Evolutionary conservation across 1,140 invertebrate genomes (phyloP).

Genomic region (Philotrypesis tridentata): DNA sequence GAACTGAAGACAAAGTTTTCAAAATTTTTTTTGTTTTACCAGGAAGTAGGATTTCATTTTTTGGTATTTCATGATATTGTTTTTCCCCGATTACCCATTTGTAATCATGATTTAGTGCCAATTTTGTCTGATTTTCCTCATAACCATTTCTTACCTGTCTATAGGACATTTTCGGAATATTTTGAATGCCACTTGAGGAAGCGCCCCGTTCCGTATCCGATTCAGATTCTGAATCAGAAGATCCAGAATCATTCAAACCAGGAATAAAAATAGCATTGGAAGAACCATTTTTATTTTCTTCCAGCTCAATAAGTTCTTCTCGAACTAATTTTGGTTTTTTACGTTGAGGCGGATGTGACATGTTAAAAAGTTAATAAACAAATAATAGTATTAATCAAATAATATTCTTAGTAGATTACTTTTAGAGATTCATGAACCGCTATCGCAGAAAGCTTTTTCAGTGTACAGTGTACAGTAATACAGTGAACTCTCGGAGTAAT

Average conservation of each 20-base stretch:
- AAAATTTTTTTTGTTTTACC: conserved; percentile 2
- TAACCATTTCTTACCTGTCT: neutral
- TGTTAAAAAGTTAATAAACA: neutral
- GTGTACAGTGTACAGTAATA: too few species aligned
- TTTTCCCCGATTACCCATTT: conserved; percentile 6
- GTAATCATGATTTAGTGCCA: neutral
- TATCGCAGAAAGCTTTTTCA: too few species aligned
- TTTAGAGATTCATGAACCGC: too few species aligned
- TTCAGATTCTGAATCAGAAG: too few species aligned
- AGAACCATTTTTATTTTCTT: conserved; percentile 19
- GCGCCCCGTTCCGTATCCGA: too few species aligned
- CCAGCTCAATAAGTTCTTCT: conserved; percentile 12
- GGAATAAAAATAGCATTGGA: neutral
- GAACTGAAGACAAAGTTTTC: neutral
- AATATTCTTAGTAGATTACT: too few species aligned
- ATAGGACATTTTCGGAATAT: neutral
- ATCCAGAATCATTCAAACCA: neutral
- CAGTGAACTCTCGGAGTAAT: too few species aligned
- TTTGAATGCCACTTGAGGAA: too few species aligned
- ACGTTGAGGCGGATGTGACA: neutral
- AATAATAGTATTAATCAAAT: too few species aligned
- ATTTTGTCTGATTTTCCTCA: conserved; percentile 8
- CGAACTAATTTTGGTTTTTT: neutral
- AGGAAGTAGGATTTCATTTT: conserved; percentile 11
- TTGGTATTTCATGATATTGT: neutral